Evolutionary conservation across 2,797 vertebrate species (phyloP).

Genomic region (Platyrinchus mystaceus): DNA sequence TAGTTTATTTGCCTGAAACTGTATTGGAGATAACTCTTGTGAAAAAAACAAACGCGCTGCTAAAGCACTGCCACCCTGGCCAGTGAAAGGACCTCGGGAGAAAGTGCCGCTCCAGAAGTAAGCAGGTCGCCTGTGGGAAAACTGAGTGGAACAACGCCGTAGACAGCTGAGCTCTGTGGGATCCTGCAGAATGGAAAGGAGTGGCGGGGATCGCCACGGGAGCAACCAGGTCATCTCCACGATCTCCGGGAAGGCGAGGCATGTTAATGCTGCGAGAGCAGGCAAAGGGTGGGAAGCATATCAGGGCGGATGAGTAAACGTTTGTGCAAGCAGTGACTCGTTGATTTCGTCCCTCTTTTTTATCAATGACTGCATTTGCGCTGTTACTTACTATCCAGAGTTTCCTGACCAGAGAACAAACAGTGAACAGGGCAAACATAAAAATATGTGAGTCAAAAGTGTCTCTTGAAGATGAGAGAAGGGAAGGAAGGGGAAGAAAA

Average conservation of each 20-base stretch:
- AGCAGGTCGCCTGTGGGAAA: not conserved
- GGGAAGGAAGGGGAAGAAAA: not conserved
- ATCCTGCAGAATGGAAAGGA: not conserved
- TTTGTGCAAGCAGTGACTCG: not conserved
- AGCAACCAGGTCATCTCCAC: not conserved
- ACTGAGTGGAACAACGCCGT: accelerated
- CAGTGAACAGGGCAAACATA: not conserved
- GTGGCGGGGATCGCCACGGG: not conserved
- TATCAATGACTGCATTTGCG: not conserved
- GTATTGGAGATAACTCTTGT: constrained; percentile 39
- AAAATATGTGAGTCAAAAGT: not conserved
- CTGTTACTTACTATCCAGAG: not conserved
- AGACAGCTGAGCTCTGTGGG: not conserved
- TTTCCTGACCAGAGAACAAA: not conserved
- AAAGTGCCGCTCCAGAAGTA: not conserved
- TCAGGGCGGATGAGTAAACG: not conserved
- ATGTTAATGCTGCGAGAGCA: not conserved
- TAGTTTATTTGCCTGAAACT: constrained; percentile 72
- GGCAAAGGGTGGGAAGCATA: not conserved
- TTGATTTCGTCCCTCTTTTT: not conserved
- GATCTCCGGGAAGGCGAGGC: not conserved
- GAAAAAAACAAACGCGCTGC: not conserved
- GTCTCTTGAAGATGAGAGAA: not conserved
- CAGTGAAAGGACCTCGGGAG: not conserved
- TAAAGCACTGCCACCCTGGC: not conserved